phyloP scores from a whole-genome alignment of 2,113 vertebrate genomes.

The Tetrax tetrax region DNA sequence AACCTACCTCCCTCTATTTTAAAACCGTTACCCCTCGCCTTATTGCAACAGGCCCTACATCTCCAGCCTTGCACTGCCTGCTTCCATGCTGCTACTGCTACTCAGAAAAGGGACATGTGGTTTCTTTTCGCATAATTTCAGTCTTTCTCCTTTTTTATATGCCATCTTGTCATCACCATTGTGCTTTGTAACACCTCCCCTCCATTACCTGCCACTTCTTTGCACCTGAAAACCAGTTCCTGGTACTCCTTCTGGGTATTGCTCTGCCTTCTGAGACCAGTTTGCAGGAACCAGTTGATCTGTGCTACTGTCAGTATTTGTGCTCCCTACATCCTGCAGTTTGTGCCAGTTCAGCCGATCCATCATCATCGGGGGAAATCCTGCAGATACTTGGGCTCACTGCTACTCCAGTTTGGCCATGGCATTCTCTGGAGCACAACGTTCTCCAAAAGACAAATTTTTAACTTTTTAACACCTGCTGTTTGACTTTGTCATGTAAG shows the following conservation, averaged over 20 bases:
- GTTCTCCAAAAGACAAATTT: neutral
- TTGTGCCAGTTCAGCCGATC: neutral
- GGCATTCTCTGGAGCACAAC: neutral
- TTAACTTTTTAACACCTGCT: neutral
- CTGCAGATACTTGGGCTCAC: neutral
- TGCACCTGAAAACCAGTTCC: neutral
- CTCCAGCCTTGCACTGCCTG: neutral
- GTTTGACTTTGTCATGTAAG: neutral
- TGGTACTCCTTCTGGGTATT: neutral
- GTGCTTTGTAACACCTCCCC: neutral
- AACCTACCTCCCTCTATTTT: no score
- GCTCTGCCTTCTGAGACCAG: accelerated
- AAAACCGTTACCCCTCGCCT: no score
- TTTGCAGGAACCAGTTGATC: neutral
- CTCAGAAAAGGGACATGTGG: neutral
- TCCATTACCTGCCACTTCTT: neutral
- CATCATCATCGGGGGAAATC: neutral
- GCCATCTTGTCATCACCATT: neutral
- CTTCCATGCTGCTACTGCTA: neutral
- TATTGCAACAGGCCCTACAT: neutral
- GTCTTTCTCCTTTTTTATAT: neutral
- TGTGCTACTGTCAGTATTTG: neutral
- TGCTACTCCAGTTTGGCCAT: accelerated
- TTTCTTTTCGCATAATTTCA: neutral
- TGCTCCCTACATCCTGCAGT: neutral